Evolutionary conservation across 2,797 vertebrate species (phyloP), one percentile per base, ranked within the genome.

Genomic region (Acanthiza pusilla): DNA sequence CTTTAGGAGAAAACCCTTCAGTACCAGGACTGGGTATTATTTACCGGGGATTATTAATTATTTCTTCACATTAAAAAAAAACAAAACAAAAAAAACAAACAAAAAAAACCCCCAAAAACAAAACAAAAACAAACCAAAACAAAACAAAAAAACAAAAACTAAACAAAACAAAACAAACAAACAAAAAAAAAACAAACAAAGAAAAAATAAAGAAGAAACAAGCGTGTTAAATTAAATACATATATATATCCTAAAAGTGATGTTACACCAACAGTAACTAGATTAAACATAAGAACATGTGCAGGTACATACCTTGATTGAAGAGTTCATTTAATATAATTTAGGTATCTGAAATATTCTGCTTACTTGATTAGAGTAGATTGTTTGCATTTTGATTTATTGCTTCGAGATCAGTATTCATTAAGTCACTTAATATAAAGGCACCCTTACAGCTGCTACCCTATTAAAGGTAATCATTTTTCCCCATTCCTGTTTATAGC

Each of bases 341-440:
- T 96, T 93, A 96, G 97, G 85, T 82, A 94, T 85, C 96, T 66
- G 66, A 91, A 96, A 96, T 60, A 94, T 70, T 95, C 95, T 87
- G 86, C 89, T 95, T 88, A 94, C 95, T 97, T 97, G 97, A 98
- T 97, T 97, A 96, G 84, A 94, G 93, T 92, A 97, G 94, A 97
- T 92, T 97, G 96, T 97, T 97, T 97, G 96, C 95, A 96, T 96
- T 97, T 89, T 97, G 96, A 97, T 97, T 97, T 97, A 97, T 97
- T 97, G 96, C 96, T 95, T 97, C 88, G 53, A 90, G 95, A 95
- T 97, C 96, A 88, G 88, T 96, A 96, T 96, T 97, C 97, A 96
- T 97, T 97, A 97, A 96, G 91, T 97, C 94, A 96, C 94, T 97
- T 96, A 97, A 96, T 89, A 94, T 95, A 97, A 97, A 95, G 80